Evolutionary conservation across 2,797 vertebrate species (phyloP).

Genomic region (Chloroceryle amazona): DNA sequence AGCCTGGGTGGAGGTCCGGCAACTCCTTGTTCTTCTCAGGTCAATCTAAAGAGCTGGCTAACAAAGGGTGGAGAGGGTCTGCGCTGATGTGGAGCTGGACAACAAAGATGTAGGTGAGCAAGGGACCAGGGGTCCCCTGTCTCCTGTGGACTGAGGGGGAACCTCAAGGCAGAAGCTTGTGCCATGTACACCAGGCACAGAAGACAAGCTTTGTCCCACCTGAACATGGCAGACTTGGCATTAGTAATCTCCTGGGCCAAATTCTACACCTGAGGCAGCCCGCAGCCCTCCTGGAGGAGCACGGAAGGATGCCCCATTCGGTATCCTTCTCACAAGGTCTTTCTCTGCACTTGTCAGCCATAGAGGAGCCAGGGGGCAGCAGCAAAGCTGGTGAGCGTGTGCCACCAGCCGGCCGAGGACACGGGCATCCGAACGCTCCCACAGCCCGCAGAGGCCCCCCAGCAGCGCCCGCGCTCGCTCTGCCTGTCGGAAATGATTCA

Average conservation of each 20-base stretch:
- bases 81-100: not conserved
- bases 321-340: not conserved
- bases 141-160: not conserved
- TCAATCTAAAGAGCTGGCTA: not conserved
- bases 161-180: accelerated
- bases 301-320: accelerated
- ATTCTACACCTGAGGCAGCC: not conserved
- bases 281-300: not conserved
- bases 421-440: accelerated
- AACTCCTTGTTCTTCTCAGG: not conserved
- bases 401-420: not conserved
- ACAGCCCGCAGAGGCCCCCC: not conserved
- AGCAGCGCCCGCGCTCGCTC: accelerated
- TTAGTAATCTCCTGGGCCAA: not conserved
- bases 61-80: not conserved
- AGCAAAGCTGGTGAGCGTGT: accelerated
- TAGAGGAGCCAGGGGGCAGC: not conserved
- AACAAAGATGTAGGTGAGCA: not conserved
- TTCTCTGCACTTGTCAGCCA: not conserved
- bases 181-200: not conserved
- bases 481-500: not conserved
- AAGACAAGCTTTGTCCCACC: not conserved
- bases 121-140: not conserved
- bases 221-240: not conserved
- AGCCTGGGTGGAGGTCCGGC: accelerated